phyloP scores from a whole-genome alignment of 2,113 vertebrate genomes.

The Deroptyus accipitrinus region DNA sequence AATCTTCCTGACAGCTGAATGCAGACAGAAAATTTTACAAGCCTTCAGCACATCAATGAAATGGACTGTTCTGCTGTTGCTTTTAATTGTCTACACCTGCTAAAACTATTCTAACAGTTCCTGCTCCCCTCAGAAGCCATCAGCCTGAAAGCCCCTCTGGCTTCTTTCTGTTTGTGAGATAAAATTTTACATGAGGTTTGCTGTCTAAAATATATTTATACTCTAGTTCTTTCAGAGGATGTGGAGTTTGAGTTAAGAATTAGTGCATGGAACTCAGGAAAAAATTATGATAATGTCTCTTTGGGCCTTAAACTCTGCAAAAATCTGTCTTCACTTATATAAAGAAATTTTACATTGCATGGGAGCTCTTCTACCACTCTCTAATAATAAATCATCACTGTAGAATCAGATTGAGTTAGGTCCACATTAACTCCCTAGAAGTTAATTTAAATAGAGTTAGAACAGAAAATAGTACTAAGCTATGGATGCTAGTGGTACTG shows the following conservation, averaged over 20 bases:
- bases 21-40: not conserved
- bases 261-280: not conserved
- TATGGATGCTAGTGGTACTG: not conserved
- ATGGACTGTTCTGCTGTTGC: not conserved
- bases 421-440: not conserved
- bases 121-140: not conserved
- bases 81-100: not conserved
- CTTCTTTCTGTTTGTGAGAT: not conserved
- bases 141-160: not conserved
- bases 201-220: not conserved
- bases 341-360: not conserved
- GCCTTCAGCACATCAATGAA: not conserved
- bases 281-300: not conserved
- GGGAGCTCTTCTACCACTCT: not conserved
- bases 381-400: not conserved
- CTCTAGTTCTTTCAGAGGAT: not conserved
- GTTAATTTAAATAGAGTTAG: not conserved
- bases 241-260: not conserved
- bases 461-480: not conserved
- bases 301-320: not conserved
- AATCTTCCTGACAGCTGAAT: not conserved
- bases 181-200: not conserved
- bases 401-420: not conserved
- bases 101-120: not conserved
- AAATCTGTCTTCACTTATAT: not conserved